Evolutionary conservation across 2,113 vertebrate species (phyloP), one percentile per base, ranked within the genome.

Genomic region (Tylochromis polylepis): DNA sequence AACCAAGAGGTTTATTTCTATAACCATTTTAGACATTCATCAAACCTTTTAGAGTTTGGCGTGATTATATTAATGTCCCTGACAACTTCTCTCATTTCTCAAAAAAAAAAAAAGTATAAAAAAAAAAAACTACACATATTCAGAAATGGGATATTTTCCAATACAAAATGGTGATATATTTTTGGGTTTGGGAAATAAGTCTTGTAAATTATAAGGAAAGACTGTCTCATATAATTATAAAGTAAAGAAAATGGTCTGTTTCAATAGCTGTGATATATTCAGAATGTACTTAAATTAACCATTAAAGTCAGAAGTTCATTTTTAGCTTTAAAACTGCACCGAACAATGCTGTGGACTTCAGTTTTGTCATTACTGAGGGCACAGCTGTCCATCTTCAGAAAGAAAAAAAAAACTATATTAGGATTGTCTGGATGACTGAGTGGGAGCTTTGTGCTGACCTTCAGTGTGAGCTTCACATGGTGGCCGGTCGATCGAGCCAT

Each of bases 111-210:
- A 2, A 6, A n/a, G n/a, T n/a, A n/a, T n/a, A n/a, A n/a, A 49
- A 49, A 18, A 15, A 72, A 72, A 11, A 43, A 43, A 15, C 34
- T 67, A 0, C 62, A 41, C 10, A 67, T 2, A 41, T 24, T 9
- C 62, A 41, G 20, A 41, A 67, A 3, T 15, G 6, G 62, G 62
- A 41, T 41, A 41, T 67, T 15, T 14, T 22, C 62, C 22, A 15
- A 41, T 41, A 8, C 22, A 36, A 24, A 70, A 2, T 41, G 62
- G 2, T 41, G 36, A 67, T 0, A 9, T 22, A 1, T 70, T 72
- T 72, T 1, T 0, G 8, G 38, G 0, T 6, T 72, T 72, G 27
- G 22, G 38, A 16, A 70, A 24, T 70, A 70, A 43, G 2, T 11
- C 38, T 16, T 70, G 38, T 46, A 72, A 16, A 27, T 27, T 15